Conservation (phyloP, 2,113 vertebrate genomes). For the Galbula dea region DNA sequence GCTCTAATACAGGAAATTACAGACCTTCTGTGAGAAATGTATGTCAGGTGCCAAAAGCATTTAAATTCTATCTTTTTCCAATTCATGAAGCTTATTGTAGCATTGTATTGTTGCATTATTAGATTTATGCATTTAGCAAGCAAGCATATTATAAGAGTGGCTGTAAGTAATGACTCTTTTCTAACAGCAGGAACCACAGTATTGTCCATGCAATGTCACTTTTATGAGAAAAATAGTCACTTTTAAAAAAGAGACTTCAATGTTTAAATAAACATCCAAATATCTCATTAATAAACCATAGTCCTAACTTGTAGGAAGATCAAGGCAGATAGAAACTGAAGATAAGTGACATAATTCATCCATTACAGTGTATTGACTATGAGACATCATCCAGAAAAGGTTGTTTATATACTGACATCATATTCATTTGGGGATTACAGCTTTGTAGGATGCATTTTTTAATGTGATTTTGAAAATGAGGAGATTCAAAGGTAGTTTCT, state of each 20-base stretch:
- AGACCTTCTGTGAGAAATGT: constrained; percentile 57
- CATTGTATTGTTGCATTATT: constrained; percentile 71
- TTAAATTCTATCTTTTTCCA: constrained; percentile 70
- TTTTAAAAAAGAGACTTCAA: constrained; percentile 13
- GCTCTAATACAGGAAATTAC: constrained; percentile 68
- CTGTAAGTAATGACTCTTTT: constrained; percentile 72
- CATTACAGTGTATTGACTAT: neutral
- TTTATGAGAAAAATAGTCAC: constrained; percentile 56
- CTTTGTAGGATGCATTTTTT: neutral
- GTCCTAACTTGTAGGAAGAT: neutral
- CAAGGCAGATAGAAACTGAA: neutral
- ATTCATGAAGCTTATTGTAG: constrained; percentile 70
- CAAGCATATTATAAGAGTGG: constrained; percentile 62
- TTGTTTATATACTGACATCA: neutral
- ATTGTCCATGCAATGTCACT: constrained; percentile 62
- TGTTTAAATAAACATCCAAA: constrained; percentile 21
- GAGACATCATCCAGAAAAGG: neutral
- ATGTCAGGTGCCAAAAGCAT: constrained; percentile 73
- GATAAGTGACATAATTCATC: neutral
- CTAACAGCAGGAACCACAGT: constrained; percentile 54
- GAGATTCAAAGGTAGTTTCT: neutral
- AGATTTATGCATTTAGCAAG: constrained; percentile 71
- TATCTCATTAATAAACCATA: constrained; percentile 16
- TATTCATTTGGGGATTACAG: neutral
- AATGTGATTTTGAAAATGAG: neutral